Evolutionary conservation across 2,888 invertebrate species (phyloP).

Genomic region (Vanessa cardui): DNA sequence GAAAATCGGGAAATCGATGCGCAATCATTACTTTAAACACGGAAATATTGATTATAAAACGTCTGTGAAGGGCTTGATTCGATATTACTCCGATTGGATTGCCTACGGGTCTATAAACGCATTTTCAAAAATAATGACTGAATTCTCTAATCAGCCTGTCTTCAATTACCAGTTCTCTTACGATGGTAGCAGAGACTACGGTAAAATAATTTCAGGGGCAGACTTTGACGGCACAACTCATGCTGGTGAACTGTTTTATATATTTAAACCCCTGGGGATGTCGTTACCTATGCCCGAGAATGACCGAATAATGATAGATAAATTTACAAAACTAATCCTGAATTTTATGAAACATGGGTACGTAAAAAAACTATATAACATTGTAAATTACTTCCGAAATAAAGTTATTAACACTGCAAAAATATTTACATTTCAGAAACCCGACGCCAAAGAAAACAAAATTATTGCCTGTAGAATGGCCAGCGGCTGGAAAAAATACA

Average conservation of each 20-base stretch:
- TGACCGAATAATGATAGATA: conserved; percentile 61
- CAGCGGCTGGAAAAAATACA: conserved; percentile 49
- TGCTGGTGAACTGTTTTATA: conserved; percentile 71
- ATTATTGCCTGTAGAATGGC: conserved; percentile 60
- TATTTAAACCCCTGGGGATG: conserved; percentile 68
- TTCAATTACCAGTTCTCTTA: conserved; percentile 70
- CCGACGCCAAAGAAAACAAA: conserved; percentile 59
- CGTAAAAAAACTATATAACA: conserved; percentile 31
- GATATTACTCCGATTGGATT: conserved; percentile 70
- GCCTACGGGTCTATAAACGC: conserved; percentile 58
- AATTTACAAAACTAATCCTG: conserved; percentile 63
- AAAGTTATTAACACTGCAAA: neutral
- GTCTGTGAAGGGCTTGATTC: conserved; percentile 50
- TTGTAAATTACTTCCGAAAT: neutral
- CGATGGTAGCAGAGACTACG: conserved; percentile 65
- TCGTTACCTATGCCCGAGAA: conserved; percentile 47
- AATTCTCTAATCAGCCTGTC: conserved; percentile 58
- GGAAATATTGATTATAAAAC: conserved; percentile 45
- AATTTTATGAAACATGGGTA: conserved; percentile 74
- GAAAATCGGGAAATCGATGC: conserved; percentile 56
- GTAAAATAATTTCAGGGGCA: conserved; percentile 54
- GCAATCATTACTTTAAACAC: conserved; percentile 63
- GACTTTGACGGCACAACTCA: conserved; percentile 60
- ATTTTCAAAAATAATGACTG: conserved; percentile 58
- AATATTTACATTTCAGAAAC: conserved; percentile 53